Percentiles rank a stretch among this genome's conserved stretches.
Evolutionary conservation across 2,888 invertebrate genomes (phyloP).

Genomic region (Cantharis nigra): DNA sequence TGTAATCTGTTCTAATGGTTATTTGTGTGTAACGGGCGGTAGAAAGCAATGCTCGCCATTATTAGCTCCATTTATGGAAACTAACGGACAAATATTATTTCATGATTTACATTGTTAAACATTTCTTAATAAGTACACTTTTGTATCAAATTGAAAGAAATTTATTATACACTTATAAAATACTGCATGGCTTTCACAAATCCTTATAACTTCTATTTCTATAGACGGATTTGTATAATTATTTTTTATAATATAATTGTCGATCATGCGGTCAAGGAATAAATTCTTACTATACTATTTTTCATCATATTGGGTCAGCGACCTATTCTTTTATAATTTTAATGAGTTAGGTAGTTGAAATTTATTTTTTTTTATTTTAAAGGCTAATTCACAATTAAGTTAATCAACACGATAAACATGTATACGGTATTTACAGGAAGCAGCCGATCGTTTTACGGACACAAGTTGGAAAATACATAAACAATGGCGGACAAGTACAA

Average conservation of each 20-base stretch:
- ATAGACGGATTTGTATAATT: background rate
- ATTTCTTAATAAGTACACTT: background rate
- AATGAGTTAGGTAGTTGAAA: background rate
- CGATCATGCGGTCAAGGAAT: background rate
- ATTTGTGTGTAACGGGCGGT: slow-evolving; percentile 3
- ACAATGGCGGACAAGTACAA: slow-evolving; percentile 64
- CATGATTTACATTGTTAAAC: slow-evolving; percentile 15
- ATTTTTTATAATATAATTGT: background rate
- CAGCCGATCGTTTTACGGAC: slow-evolving; percentile 71
- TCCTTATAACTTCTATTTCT: background rate
- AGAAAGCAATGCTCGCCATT: slow-evolving; percentile 20
- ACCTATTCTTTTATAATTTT: background rate
- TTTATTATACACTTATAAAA: background rate
- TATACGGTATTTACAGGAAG: slow-evolving; percentile 58
- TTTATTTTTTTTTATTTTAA: background rate
- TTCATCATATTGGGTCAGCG: background rate
- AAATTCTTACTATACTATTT: background rate
- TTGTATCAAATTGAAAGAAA: background rate
- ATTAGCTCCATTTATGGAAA: slow-evolving; percentile 26
- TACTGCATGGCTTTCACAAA: background rate
- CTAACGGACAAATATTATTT: slow-evolving; percentile 22
- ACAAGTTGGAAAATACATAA: slow-evolving; percentile 76
- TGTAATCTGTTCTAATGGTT: background rate
- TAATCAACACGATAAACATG: background rate
- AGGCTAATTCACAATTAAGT: background rate